phyloP scores from a whole-genome alignment of 2,888 invertebrate species.

The Pyrgus malvae region DNA sequence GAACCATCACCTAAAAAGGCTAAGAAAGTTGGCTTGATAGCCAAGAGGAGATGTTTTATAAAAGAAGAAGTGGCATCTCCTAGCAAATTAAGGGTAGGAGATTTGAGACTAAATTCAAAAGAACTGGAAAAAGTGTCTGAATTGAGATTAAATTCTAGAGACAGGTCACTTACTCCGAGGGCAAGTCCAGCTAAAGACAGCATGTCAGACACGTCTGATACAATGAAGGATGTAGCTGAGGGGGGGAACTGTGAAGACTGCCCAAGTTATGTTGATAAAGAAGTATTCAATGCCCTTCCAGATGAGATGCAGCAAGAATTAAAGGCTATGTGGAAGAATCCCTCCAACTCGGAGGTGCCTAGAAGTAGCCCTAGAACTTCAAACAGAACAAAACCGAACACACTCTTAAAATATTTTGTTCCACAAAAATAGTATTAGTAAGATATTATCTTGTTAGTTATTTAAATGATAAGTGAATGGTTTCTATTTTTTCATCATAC shows the following conservation, averaged over 20 bases:
- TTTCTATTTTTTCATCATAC: slow-evolving; percentile 82
- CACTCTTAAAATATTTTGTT: slow-evolving; percentile 86
- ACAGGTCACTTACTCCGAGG: slow-evolving; percentile 69
- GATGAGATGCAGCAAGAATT: slow-evolving; percentile 87
- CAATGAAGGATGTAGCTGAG: slow-evolving; percentile 65
- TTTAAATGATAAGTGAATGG: slow-evolving; percentile 80
- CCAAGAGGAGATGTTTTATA: slow-evolving; percentile 71
- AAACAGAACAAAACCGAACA: slow-evolving; percentile 83
- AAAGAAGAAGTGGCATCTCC: slow-evolving; percentile 84
- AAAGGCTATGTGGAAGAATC: slow-evolving; percentile 84
- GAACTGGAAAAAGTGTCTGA: slow-evolving; percentile 82
- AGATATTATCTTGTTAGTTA: slow-evolving; percentile 76
- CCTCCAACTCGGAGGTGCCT: slow-evolving; percentile 63
- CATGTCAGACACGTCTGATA: slow-evolving; percentile 64
- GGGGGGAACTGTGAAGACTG: slow-evolving; percentile 74
- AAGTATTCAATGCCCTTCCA: slow-evolving; percentile 87
- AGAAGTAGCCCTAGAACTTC: slow-evolving; percentile 70
- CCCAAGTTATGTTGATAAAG: slow-evolving; percentile 85
- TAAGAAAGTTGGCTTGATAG: slow-evolving; percentile 76
- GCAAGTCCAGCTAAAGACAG: slow-evolving; percentile 73
- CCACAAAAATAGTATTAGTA: slow-evolving; percentile 84
- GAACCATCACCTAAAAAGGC: slow-evolving; percentile 90
- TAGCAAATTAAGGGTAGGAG: slow-evolving; percentile 85
- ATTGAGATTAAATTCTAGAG: slow-evolving; percentile 68
- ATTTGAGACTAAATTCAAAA: slow-evolving; percentile 84